Evolutionary conservation across 2,888 invertebrate species (phyloP), one percentile per base, ranked within the genome.

Genomic region (Penaeus monodon): DNA sequence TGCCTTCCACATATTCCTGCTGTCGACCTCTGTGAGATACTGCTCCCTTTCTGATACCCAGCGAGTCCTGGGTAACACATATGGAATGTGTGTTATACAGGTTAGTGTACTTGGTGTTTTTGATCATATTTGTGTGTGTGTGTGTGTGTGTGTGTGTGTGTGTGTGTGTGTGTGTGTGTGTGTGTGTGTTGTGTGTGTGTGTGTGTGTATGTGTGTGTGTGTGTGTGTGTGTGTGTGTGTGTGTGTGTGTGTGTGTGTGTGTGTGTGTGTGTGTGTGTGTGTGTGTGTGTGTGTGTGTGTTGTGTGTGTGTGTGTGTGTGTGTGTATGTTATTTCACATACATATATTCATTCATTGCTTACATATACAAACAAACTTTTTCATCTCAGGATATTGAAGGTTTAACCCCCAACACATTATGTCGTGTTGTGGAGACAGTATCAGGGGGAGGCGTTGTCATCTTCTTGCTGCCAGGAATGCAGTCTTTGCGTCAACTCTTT

Each of bases 21-120:
- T 98, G 0, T 97, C 99, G 0, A 99, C 99, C 0, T 96, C 97
- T 89, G 99, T 99, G 91, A 95, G 99, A 89, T 99, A 98, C 90
- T 96, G 99, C 91, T 99, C 99, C 92, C 99, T 99, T 92, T 95
- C 96, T 0, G 99, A 99, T 92, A 99, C 99, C 0, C 98, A 99
- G 92, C 97, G 98, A 91, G 98, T 99, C 92, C 94, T 99, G 0
- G 99, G 99, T 85, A 98, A 98, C 91, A 99, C 99, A 0, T 99
- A 96, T 93, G 98, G 97, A 83, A 96, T 97, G 93, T 98, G 98
- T 93, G 96, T 99, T 73, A 93, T 99, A 88, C 98, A 98, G 94
- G 96, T 96, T 92, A 90, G 70, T 44, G 44, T 70, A n/a, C 14
- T 2, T 57, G 24, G 12, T 63, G 81, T 20, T 22, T 22, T 38